Base-by-base conservation (phyloP, 2,113 vertebrate genomes). In the Collichthys lucidus region DNA sequence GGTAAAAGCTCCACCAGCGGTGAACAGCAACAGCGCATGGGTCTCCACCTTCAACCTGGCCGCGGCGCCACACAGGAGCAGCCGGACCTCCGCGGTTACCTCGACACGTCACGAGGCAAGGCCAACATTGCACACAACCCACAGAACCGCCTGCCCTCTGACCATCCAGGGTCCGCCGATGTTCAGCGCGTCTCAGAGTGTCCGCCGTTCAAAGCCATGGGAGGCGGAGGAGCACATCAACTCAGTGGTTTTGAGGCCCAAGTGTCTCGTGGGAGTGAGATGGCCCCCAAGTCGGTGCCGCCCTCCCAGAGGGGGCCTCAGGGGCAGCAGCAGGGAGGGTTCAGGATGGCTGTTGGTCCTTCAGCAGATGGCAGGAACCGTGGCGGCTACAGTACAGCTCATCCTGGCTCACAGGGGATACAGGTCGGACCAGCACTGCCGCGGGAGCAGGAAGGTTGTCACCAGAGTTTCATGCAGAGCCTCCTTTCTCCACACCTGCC, bases 401-500 rank as follows among this genome's bases (percentile, higher is more conserved):
- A 95, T 74, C 81, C 93, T 5, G 94, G 96, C 14, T 88, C 96
- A 59, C 98, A 99, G 86, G 96, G 96, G n/a, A 91, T 97, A 42
- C 96, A 97, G 44, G 69, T 96, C 0, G 96, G 96, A 74, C 95
- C 96, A 11, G 74, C 94, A 7, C 65, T 98, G 57, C 91, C 95
- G 2, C 89, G 96, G 63, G 98, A 98, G 10, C 97, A 96, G 57
- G 98, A 99, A 11, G 95, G 95, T 12, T 99, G 98, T 89, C 98
- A 98, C 81, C 98, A 98, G 88, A 97, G 95, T 74, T 99, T 99
- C 85, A 98, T 99, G 98, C 98, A 99, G 91, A 98, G 96, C 85
- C 95, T 99, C 56, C 96, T 99, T 14, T 94, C 96, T 16, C 96
- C 98, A 79, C 97, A 98, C 82, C 94, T 97, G 55, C 94, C 96